phyloP scores from a whole-genome alignment of 2,797 vertebrate species.

The Mareca penelope region DNA sequence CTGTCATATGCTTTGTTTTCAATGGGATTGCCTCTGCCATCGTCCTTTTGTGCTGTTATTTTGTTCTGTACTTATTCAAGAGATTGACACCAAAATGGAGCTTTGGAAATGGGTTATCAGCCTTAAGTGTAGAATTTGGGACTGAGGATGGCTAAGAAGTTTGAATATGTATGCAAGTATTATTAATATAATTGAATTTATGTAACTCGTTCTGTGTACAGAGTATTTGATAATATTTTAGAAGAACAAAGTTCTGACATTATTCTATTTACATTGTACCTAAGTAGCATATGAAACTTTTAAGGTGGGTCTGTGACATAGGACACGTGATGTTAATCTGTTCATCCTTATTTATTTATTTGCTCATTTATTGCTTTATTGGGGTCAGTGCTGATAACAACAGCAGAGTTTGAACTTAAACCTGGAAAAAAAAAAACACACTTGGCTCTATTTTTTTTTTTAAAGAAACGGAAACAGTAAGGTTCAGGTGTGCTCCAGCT shows the following conservation, averaged over 20 bases:
- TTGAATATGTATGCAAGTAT: background rate
- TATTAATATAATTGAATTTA: background rate
- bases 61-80: background rate
- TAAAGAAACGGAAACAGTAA: background rate
- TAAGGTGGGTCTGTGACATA: background rate
- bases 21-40: background rate
- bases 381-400: background rate
- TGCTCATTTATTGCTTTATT: conserved; percentile 18
- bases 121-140: background rate
- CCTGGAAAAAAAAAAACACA: background rate
- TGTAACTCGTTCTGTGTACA: background rate
- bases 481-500: background rate
- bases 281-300: background rate
- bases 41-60: background rate
- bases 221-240: background rate
- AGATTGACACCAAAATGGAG: background rate
- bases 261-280: background rate
- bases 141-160: background rate
- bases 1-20: background rate
- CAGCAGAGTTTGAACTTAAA: background rate
- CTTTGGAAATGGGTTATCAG: background rate
- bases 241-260: background rate
- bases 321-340: background rate
- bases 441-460: background rate
- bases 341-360: background rate